These are phyloP conservation scores for Petromus typicus DNA, from an alignment of 2,113 vertebrate genomes.

Conservation along the genomic window DNA sequence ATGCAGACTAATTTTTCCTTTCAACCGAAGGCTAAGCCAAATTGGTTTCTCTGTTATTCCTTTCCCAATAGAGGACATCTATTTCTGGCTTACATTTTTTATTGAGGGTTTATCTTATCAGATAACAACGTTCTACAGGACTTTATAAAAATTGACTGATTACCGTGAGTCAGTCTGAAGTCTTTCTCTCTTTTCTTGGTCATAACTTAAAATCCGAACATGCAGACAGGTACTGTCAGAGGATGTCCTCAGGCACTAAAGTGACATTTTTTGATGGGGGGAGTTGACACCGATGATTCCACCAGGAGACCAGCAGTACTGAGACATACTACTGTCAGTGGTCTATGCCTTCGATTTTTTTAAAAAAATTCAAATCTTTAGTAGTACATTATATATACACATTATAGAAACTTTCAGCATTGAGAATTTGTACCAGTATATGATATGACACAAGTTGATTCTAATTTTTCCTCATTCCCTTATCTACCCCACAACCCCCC, in stretches of 20 bases:
- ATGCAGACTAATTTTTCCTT: background rate
- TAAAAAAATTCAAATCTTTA: too few species aligned
- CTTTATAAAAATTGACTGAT: background rate
- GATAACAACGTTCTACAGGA: background rate
- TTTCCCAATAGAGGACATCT: background rate
- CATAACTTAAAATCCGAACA: background rate
- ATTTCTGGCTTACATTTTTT: slow-evolving; percentile 23
- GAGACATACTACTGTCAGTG: too few species aligned
- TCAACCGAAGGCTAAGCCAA: background rate
- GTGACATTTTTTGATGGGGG: too few species aligned
- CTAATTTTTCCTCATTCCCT: too few species aligned
- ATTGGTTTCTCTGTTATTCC: background rate
- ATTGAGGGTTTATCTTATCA: background rate
- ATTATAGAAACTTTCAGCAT: too few species aligned
- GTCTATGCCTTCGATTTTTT: too few species aligned
- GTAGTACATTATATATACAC: too few species aligned
- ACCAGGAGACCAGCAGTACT: too few species aligned
- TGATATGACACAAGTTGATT: too few species aligned
- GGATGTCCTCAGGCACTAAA: background rate
- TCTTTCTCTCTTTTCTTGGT: background rate
- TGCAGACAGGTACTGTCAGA: background rate
- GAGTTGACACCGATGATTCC: too few species aligned
- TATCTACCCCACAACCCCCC: too few species aligned
- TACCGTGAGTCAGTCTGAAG: background rate
- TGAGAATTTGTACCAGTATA: too few species aligned